Evolutionary conservation across 2,888 invertebrate species (phyloP), one percentile per base, ranked within the genome.

Genomic region (Nemapogon koenigi): DNA sequence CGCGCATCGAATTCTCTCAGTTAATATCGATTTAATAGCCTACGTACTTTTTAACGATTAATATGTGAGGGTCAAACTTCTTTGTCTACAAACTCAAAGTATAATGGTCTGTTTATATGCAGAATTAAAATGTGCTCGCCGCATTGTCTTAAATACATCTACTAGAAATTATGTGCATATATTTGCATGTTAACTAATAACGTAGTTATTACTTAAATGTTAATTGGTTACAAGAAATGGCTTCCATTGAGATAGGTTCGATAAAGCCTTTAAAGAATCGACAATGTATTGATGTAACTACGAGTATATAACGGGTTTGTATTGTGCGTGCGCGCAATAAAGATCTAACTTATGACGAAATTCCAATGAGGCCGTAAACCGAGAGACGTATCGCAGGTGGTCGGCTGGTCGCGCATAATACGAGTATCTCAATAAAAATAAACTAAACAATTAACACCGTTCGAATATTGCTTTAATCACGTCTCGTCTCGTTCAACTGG

Each of bases 11-110:
- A 65, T 64, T 62, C 64, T 59, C 61, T 59, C 57, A 59, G 55
- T 66, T 69, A 69, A 71, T 69, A 71, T 70, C 68, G 65, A 64
- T 69, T 64, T 68, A 65, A 70, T 67, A 61, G 61, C 61, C 55
- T 52, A 53, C 57, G 63, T 61, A 66, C 65, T 63, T 60, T 46
- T 57, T 52, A 56, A 55, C 64, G 63, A 68, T 65, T 66, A 62
- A 66, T 61, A 56, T 29, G 17, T 50, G 52, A 50, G 43, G 18
- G 13, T 41, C 41, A 43, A 43, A 45, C 47, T n/a, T 50, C 62
- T 61, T 65, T 62, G 61, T 66, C 63, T 65, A 62, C 57, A 50
- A 46, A 41, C 25, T 26, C 15, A 10, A 16, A 25, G 18, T 27
- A 16, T 6, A 15, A 28, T 28, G 37, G 2, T 7, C 37, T 16